phyloP scores from a whole-genome alignment of 2,113 vertebrate genomes.

The Toxotes chatareus region DNA sequence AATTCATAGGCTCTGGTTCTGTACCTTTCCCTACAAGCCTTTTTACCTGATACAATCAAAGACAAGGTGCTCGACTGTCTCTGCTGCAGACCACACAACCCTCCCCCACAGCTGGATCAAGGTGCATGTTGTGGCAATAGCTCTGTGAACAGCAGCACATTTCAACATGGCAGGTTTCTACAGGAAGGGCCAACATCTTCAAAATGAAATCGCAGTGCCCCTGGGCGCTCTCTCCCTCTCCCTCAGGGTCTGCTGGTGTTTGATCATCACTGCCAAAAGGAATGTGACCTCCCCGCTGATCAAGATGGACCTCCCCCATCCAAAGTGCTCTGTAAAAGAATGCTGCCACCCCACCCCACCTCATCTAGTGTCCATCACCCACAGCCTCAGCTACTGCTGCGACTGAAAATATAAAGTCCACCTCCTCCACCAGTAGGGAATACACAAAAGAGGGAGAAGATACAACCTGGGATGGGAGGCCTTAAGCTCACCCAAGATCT shows the following conservation, averaged over 20 bases:
- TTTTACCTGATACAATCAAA: background rate
- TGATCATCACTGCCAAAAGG: slow-evolving; percentile 40
- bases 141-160: slow-evolving; percentile 9
- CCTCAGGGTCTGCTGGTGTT: slow-evolving; percentile 11
- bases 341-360: background rate
- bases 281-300: slow-evolving; percentile 34
- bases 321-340: background rate
- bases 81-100: background rate
- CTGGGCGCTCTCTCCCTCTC: background rate
- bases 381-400: background rate
- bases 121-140: background rate
- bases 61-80: background rate
- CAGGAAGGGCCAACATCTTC: background rate
- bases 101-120: slow-evolving; percentile 2
- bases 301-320: slow-evolving; percentile 6
- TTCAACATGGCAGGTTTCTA: slow-evolving; percentile 21
- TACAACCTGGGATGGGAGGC: background rate
- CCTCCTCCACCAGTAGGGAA: background rate
- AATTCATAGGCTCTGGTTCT: background rate
- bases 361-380: background rate
- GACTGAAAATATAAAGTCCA: background rate
- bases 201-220: slow-evolving; percentile 10
- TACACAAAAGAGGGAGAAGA: no score
- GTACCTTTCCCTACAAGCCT: background rate
- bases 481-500: background rate